Evolutionary conservation across 2,113 vertebrate species (phyloP).

Genomic region (Garra rufa): DNA sequence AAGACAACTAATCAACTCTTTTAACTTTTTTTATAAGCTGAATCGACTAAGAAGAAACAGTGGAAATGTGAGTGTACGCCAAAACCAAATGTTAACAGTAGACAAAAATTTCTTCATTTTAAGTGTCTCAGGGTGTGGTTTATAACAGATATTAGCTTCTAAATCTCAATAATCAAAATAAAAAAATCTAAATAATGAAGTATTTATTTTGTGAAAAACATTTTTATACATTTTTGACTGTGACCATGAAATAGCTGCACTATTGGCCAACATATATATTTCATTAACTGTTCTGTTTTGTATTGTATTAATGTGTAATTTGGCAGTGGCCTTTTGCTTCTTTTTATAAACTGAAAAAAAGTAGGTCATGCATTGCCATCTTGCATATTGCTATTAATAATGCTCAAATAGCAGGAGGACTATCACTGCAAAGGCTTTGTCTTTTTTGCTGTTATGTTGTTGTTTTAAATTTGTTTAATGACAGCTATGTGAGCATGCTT

Average conservation of each 20-base stretch:
- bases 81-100: not conserved
- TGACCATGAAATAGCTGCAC: no score
- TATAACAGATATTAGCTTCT: not conserved
- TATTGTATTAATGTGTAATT: constrained; percentile 7
- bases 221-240: no score
- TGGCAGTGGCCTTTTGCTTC: constrained; percentile 52
- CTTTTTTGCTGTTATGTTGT: constrained; percentile 67
- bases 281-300: no score
- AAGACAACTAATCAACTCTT: constrained; percentile 27
- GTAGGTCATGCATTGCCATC: not conserved
- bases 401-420: constrained; percentile 55
- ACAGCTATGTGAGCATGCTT: constrained; percentile 77
- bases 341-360: not conserved
- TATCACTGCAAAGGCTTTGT: constrained; percentile 62
- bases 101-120: not conserved
- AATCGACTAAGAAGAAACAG: not conserved
- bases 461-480: constrained; percentile 73
- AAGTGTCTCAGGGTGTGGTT: not conserved
- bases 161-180: no score
- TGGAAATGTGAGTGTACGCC: not conserved
- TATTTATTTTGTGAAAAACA: no score
- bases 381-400: not conserved
- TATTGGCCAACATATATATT: no score
- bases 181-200: no score
- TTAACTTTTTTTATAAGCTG: not conserved